Evolutionary conservation across 2,888 invertebrate species (phyloP).

Genomic region (Ophioninae sp.): DNA sequence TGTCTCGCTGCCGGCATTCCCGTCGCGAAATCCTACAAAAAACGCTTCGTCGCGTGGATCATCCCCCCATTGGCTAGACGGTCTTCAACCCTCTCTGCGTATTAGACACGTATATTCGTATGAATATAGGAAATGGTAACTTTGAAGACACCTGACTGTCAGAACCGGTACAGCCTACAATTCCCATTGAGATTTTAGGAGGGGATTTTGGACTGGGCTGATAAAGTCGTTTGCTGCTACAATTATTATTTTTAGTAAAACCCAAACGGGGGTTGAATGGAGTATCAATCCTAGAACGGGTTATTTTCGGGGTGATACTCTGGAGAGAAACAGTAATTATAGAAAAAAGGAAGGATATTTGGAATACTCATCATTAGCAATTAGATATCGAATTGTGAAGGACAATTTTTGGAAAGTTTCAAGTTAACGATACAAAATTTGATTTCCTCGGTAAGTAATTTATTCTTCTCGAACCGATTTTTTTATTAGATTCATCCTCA

Average conservation of each 20-base stretch:
- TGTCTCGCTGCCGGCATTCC: conserved; percentile 47
- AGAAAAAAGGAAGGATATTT: too few relatives aligned
- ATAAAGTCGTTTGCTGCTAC: not conserved
- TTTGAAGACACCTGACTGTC: not conserved
- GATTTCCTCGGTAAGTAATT: not conserved
- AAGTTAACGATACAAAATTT: not conserved
- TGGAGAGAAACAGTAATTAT: too few relatives aligned
- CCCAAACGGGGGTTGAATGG: not conserved
- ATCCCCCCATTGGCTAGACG: conserved; percentile 50
- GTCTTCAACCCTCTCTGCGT: conserved; percentile 8
- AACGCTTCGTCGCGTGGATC: conserved; percentile 52
- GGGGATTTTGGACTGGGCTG: not conserved
- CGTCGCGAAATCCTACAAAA: conserved; percentile 40
- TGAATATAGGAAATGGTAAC: not conserved
- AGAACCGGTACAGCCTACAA: not conserved
- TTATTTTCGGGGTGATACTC: too few relatives aligned
- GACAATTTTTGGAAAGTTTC: too few relatives aligned
- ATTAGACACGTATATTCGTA: not conserved
- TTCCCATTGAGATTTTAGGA: not conserved
- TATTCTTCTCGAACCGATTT: not conserved
- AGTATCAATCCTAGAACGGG: not conserved
- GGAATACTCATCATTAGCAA: too few relatives aligned
- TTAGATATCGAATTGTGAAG: too few relatives aligned
- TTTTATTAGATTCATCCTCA: not conserved
- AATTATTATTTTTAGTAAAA: not conserved